phyloP scores from a whole-genome alignment of 2,888 invertebrate species.

The Erebia aethiops region DNA sequence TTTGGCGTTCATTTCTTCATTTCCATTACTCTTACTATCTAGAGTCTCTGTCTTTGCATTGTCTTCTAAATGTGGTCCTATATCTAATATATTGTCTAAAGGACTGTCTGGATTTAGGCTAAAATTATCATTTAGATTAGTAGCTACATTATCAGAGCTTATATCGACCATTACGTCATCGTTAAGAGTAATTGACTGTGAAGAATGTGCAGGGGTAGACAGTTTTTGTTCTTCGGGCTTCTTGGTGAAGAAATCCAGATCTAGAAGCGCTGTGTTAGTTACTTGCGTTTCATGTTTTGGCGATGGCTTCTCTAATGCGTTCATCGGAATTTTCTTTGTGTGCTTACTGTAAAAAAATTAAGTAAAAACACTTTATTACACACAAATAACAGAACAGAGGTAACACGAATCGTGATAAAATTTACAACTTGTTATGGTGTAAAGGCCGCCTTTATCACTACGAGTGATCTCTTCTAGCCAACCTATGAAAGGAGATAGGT shows the following conservation, averaged over 20 bases:
- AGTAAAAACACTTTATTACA: no score
- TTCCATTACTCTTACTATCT: slow-evolving; percentile 56
- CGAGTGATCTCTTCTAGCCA: no score
- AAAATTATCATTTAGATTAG: slow-evolving; percentile 44
- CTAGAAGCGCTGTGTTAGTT: slow-evolving; percentile 60
- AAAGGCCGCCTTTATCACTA: no score
- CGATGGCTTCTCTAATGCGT: slow-evolving; percentile 75
- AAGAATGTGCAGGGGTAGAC: slow-evolving; percentile 37
- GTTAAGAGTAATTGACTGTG: slow-evolving; percentile 46
- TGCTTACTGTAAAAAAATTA: slow-evolving; percentile 62
- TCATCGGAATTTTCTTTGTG: slow-evolving; percentile 85
- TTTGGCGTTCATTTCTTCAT: slow-evolving; percentile 46
- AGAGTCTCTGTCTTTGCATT: slow-evolving; percentile 46
- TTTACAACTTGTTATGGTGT: no score
- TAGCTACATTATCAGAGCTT: slow-evolving; percentile 57
- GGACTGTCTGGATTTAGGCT: slow-evolving; percentile 44
- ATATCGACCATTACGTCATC: slow-evolving; percentile 85
- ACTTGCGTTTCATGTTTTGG: slow-evolving; percentile 56
- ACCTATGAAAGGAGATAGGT: no score
- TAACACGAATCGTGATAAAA: no score
- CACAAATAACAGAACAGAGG: no score
- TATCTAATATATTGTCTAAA: slow-evolving; percentile 58
- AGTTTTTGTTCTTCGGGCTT: slow-evolving; percentile 53
- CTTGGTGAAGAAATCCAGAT: slow-evolving; percentile 79
- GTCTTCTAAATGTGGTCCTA: slow-evolving; percentile 51